Evolutionary conservation across 2,113 vertebrate species (phyloP).

Genomic region (Vidua macroura): DNA sequence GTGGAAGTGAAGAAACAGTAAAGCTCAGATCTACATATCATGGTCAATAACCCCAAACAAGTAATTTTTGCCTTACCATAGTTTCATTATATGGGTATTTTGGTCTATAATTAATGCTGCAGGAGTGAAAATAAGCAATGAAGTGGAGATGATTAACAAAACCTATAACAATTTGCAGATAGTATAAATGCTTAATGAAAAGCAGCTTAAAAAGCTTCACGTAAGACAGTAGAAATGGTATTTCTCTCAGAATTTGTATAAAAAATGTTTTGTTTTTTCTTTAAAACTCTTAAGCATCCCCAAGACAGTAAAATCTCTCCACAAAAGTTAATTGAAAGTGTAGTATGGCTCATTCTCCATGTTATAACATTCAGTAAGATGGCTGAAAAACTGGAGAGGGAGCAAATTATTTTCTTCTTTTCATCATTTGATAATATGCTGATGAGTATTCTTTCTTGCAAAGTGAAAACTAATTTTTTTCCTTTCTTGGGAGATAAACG

Average conservation of each 20-base stretch:
- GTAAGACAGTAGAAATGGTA: not conserved
- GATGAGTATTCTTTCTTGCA: not conserved
- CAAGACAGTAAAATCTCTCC: not conserved
- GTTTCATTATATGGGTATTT: not conserved
- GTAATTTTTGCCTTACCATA: not conserved
- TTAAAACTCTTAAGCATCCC: not conserved
- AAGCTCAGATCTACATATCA: not conserved
- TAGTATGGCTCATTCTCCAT: not conserved
- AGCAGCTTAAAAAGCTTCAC: not conserved
- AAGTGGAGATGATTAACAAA: not conserved
- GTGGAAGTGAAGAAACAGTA: not conserved
- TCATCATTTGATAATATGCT: not conserved
- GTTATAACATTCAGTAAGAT: not conserved
- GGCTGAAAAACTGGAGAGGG: not conserved
- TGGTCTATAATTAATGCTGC: not conserved
- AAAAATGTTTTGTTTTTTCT: not conserved
- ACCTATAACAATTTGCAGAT: not conserved
- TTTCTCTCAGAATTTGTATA: not conserved
- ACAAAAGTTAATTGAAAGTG: not conserved
- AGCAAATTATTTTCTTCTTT: not conserved
- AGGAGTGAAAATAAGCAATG: constrained; percentile 10
- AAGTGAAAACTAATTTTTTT: not conserved
- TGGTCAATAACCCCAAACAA: not conserved
- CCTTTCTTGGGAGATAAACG: not conserved
- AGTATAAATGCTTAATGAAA: not conserved